Evolutionary conservation across 2,797 vertebrate genomes (phyloP).

Genomic region (Peromyscus melanophrys): DNA sequence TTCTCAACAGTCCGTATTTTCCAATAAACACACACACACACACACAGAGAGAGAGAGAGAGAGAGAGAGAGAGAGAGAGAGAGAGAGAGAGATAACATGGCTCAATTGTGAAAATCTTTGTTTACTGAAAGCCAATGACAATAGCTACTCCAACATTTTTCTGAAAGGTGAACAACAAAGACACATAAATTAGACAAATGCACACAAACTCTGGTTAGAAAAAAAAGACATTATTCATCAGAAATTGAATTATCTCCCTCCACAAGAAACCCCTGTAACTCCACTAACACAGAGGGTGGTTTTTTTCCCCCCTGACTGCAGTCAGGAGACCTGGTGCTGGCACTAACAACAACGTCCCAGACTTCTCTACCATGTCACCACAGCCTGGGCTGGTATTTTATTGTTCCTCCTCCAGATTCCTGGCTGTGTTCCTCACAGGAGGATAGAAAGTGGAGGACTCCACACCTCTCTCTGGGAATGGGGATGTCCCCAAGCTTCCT

Average conservation of each 20-base stretch:
- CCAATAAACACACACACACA: background rate
- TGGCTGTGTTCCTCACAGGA: background rate
- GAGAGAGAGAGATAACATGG: background rate
- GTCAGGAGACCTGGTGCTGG: background rate
- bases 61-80: too few relatives aligned
- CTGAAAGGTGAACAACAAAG: background rate
- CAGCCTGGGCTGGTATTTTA: background rate
- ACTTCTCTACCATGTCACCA: background rate
- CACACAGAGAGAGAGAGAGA: too few relatives aligned
- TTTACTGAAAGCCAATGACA: background rate
- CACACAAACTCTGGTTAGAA: background rate
- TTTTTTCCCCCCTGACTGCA: background rate
- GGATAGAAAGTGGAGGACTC: background rate
- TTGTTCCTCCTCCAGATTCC: background rate
- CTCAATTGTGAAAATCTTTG: background rate
- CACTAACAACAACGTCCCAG: background rate
- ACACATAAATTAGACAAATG: background rate
- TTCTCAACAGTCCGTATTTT: constrained; percentile 40
- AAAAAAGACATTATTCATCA: background rate
- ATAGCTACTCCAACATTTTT: background rate
- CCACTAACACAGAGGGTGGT: background rate
- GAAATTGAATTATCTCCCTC: background rate
- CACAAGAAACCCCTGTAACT: background rate
- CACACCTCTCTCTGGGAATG: background rate
- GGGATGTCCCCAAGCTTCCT: background rate